Evolutionary conservation across 2,888 invertebrate genomes (phyloP).

Genomic region (Oscheius sp.): DNA sequence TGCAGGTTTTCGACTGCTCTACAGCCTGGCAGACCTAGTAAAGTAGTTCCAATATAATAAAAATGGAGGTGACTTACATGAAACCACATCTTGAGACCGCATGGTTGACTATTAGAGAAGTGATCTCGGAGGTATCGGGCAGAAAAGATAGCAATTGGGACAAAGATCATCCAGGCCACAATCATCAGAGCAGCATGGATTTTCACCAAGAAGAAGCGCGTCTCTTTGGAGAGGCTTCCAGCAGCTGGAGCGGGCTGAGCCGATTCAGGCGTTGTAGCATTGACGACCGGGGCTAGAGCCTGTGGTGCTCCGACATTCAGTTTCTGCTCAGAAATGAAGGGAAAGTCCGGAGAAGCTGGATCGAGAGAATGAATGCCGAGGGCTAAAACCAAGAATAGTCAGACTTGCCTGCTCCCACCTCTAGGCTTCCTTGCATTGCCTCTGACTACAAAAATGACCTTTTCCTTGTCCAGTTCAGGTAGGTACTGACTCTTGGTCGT

Average conservation of each 20-base stretch:
- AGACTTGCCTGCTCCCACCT: constrained; percentile 4
- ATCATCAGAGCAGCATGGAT: constrained; percentile 40
- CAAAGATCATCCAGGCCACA: constrained; percentile 38
- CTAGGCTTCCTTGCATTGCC: constrained; percentile 36
- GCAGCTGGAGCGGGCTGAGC: constrained; percentile 4
- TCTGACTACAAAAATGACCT: constrained; percentile 33
- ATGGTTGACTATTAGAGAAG: constrained; percentile 36
- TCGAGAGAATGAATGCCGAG: constrained; percentile 39
- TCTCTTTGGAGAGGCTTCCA: constrained; percentile 9
- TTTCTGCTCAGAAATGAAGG: constrained; percentile 39
- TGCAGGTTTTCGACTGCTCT: too few relatives aligned
- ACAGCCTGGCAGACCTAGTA: too few relatives aligned
- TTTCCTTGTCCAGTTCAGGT: constrained; percentile 34
- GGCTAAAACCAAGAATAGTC: neutral
- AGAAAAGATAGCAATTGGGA: constrained; percentile 33
- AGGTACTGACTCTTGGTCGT: constrained; percentile 16
- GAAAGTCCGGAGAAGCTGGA: constrained; percentile 40
- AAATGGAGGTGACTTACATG: constrained; percentile 32
- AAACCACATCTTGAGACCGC: constrained; percentile 43
- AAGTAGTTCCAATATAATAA: too few relatives aligned
- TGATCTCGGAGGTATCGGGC: constrained; percentile 41
- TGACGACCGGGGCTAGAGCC: neutral
- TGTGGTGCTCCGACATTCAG: constrained; percentile 34
- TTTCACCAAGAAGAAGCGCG: constrained; percentile 32
- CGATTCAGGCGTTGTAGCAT: neutral